Base-by-base conservation (phyloP, 2,888 invertebrate species). In the Amaurobius ferox region DNA sequence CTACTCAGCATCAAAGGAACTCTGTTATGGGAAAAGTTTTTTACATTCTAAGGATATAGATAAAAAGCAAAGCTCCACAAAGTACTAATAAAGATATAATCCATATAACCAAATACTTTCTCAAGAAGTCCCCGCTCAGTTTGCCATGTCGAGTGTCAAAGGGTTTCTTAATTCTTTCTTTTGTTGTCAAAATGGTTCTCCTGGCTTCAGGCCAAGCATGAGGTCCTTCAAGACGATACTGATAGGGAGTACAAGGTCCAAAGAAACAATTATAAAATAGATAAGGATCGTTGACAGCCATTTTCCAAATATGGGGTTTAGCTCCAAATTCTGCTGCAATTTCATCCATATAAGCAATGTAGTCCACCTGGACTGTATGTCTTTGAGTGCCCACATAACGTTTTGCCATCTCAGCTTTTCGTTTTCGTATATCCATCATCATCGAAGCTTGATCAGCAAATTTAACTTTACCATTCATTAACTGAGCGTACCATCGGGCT, bases 341-440 rank as follows among this genome's bases (percentile, higher is more conserved):
- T 83, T 92, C 91, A 88, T 92, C 92, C 92, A 92, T 91, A 88
- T 90, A 92, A 9, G 79, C 67, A 19, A 88, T 85, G 23, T 39
- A 76, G 62, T 86, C 86, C 16, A 74, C 70, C 55, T 86, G 86
- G 29, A 86, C 64, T 2, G 86, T 86, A 35, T 86, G 79, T n/a
- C 86, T 73, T n/a, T 79, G 64, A 13, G 95, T 94, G 91, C 97
- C 97, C 19, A 96, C 95, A 90, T 96, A 95, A 26, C 94, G 93
- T 88, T 93, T 94, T 13, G 93, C 93, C 89, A 94, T 93, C 0
- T 96, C 96, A 32, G 93, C 92, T 0, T 92, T 91, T 79, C 93
- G 93, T 0, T 91, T 89, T 72, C 93, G 92, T 88, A 94, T 94
- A 73, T 94, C 93, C 16, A 90, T 90, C 0, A 92, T 90, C 96